Evolutionary conservation across 2,888 invertebrate genomes (phyloP), one percentile per base, ranked within the genome.

Genomic region (Melieria crassipennis): DNA sequence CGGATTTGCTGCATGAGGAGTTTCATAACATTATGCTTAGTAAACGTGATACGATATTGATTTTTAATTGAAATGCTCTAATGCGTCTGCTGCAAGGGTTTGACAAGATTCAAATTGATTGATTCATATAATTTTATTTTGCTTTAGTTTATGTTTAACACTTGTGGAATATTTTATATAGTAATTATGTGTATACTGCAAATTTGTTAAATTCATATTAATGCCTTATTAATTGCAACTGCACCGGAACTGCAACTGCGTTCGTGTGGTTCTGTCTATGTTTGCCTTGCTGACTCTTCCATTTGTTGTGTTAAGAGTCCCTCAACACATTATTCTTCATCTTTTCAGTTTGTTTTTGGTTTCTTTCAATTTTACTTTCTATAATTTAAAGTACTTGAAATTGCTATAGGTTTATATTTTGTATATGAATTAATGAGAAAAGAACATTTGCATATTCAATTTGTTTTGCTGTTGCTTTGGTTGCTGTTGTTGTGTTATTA

Each of bases 361-460:
- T 66, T 57, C 50, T 43, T 64, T 55, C 68, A 64, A 68, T 48
- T 58, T 67, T 65, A 30, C 30, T 66, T 69, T 63, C 61, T 66
- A 67, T 64, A 78, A 79, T 79, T 76, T 82, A 82, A 81, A 81
- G 81, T 81, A 82, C 78, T 82, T 82, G 71, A 76, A 81, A 81
- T 81, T 81, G 82, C 81, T 81, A 81, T 80, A 82, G 78, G 81
- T 78, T 82, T 80, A 78, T 78, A 75, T 82, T 78, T 80, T 78
- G n/a, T 80, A 79, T 52, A 65, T 56, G 57, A 61, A 67, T 75
- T 66, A 70, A 62, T 73, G 72, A 70, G 30, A 66, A 65, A 73
- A 69, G 62, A 55, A 73, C 56, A 72, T 58, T 46, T 69, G 52
- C 70, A 69, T 58, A 61, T 64, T 70, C 50, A 63, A 70, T 70